Evolutionary conservation across 2,797 vertebrate genomes (phyloP).

Genomic region (Semaprochilodus insignis): DNA sequence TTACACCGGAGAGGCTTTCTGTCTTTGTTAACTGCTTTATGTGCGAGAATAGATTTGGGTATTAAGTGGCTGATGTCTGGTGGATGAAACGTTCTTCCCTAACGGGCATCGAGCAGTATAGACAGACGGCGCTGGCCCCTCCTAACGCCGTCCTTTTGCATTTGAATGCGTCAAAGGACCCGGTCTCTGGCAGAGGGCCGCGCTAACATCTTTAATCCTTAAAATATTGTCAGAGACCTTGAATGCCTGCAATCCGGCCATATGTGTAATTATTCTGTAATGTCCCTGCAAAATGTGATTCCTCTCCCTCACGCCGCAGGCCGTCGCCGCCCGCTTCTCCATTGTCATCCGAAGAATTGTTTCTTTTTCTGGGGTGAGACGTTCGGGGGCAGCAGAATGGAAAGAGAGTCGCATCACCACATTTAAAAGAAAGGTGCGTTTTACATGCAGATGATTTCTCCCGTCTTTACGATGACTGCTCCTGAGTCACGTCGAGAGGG

Average conservation of each 20-base stretch:
- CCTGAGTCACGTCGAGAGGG: constrained; percentile 62
- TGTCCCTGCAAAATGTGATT: constrained; percentile 88
- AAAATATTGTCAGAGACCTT: constrained; percentile 88
- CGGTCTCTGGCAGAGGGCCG: constrained; percentile 86
- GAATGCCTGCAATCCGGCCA: constrained; percentile 86
- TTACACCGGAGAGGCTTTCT: constrained; percentile 76
- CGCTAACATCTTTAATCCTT: constrained; percentile 94
- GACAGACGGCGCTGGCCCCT: constrained; percentile 87
- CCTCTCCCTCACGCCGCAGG: constrained; percentile 85
- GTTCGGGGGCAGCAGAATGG: constrained; percentile 69
- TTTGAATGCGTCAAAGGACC: constrained; percentile 89
- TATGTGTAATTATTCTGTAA: constrained; percentile 93
- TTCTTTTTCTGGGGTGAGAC: constrained; percentile 82
- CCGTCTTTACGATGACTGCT: constrained; percentile 63
- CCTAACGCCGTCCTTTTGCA: constrained; percentile 87
- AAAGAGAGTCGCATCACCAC: constrained; percentile 67
- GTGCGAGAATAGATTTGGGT: constrained; percentile 88
- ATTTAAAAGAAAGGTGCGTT: constrained; percentile 68
- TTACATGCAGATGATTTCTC: constrained; percentile 74
- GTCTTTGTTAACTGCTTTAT: constrained; percentile 86
- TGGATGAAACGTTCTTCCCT: constrained; percentile 77
- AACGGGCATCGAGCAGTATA: constrained; percentile 86
- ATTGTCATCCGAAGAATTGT: constrained; percentile 88
- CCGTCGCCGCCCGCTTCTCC: constrained; percentile 60
- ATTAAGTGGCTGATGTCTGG: constrained; percentile 81